Conservation (phyloP, 2,888 invertebrate genomes). For the Neria commutata region DNA sequence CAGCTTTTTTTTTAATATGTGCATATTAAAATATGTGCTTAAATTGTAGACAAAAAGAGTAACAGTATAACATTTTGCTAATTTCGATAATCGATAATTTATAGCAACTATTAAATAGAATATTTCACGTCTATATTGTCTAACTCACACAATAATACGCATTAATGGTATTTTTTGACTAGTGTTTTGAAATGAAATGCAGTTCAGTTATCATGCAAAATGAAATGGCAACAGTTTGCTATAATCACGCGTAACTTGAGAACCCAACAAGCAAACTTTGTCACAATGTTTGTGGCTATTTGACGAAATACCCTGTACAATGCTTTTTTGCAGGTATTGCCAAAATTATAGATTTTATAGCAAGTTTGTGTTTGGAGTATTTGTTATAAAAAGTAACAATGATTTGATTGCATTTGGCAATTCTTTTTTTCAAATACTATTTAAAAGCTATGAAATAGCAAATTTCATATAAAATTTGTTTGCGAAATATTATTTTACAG, state of each 20-base stretch:
- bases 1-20: constrained; percentile 49
- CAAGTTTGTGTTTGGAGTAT: constrained; percentile 9
- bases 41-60: constrained; percentile 29
- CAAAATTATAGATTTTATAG: constrained; percentile 22
- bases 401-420: constrained; percentile 54
- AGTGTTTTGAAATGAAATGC: background rate
- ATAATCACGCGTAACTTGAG: background rate
- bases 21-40: constrained; percentile 30
- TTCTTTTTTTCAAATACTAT: constrained; percentile 44
- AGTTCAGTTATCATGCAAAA: too few relatives aligned
- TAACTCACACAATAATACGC: constrained; percentile 61
- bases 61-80: constrained; percentile 22
- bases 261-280: background rate
- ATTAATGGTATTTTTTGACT: constrained; percentile 23
- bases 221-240: too few relatives aligned
- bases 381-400: constrained; percentile 18
- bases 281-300: background rate
- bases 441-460: background rate
- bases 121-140: constrained; percentile 56
- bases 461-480: background rate
- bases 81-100: constrained; percentile 9
- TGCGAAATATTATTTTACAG: background rate
- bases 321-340: constrained; percentile 38
- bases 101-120: constrained; percentile 7
- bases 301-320: constrained; percentile 49